Conservation (phyloP, 2,888 invertebrate species). For the Synergus gifuensis region DNA sequence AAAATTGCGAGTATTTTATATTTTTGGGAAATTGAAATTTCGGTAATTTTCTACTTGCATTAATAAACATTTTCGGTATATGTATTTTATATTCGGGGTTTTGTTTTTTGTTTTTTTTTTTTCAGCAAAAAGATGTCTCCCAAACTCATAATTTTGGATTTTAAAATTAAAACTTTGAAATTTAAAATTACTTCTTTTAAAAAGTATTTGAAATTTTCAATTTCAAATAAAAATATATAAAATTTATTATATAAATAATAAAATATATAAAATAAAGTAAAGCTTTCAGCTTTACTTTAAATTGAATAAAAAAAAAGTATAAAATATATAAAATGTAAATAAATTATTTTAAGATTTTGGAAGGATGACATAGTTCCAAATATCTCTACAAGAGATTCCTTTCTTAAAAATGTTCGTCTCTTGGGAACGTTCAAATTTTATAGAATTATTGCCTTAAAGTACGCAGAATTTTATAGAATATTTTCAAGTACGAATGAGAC, state of each 20-base stretch:
- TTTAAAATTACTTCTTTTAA: background rate
- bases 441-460: constrained; percentile 22
- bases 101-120: too few species aligned
- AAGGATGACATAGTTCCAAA: constrained; percentile 37
- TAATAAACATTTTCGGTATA: too few species aligned
- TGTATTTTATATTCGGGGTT: too few species aligned
- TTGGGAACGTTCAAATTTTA: constrained; percentile 22
- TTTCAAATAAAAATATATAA: constrained; percentile 5
- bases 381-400: constrained; percentile 9
- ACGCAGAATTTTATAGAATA: background rate
- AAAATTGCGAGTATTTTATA: too few species aligned
- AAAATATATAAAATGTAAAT: constrained; percentile 19
- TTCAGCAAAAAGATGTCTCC: too few species aligned
- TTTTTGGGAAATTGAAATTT: too few species aligned
- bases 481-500: constrained; percentile 74
- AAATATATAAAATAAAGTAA: too few species aligned
- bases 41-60: too few species aligned
- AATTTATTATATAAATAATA: too few species aligned
- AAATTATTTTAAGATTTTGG: constrained; percentile 8
- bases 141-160: background rate
- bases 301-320: too few species aligned
- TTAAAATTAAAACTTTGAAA: background rate
- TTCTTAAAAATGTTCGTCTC: background rate
- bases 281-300: too few species aligned
- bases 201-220: background rate